A percentile compares a stretch with the other conserved stretches of the same genome.
These are phyloP conservation scores for Rotaria magnacalcarata DNA, from an alignment of 2,888 invertebrate species.

Conservation along the genomic window DNA sequence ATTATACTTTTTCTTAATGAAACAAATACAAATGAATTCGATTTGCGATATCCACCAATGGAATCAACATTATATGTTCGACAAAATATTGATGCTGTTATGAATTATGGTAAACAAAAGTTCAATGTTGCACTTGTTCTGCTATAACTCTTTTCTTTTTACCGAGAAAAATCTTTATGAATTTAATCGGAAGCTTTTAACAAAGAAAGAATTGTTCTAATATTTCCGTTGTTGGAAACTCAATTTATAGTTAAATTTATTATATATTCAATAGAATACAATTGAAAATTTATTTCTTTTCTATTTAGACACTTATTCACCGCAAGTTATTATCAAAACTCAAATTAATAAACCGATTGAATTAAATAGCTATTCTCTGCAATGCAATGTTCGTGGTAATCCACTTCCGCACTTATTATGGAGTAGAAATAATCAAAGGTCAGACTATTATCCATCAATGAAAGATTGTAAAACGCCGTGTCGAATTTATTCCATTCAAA, in stretches of 20 bases:
- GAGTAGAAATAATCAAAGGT: conserved; percentile 17
- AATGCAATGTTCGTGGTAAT: conserved; percentile 9
- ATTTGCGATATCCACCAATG: neutral
- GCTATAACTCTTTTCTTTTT: no score
- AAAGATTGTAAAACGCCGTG: neutral
- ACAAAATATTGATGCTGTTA: neutral
- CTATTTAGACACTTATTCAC: conserved; percentile 14
- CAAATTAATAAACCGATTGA: neutral
- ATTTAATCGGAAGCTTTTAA: neutral
- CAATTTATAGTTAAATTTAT: neutral
- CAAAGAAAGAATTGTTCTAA: neutral
- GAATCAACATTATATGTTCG: conserved; percentile 11
- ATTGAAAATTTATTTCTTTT: neutral
- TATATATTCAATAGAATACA: neutral
- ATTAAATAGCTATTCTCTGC: neutral
- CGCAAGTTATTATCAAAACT: neutral
- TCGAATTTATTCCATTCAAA: neutral
- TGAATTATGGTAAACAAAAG: neutral
- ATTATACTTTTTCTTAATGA: neutral
- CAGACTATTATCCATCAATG: neutral
- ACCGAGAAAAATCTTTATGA: neutral
- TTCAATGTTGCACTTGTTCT: no score
- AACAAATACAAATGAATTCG: neutral
- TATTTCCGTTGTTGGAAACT: neutral
- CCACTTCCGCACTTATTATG: neutral